Conservation (phyloP, 1,140 invertebrate species). For the Drosophila ogumai region DNA sequence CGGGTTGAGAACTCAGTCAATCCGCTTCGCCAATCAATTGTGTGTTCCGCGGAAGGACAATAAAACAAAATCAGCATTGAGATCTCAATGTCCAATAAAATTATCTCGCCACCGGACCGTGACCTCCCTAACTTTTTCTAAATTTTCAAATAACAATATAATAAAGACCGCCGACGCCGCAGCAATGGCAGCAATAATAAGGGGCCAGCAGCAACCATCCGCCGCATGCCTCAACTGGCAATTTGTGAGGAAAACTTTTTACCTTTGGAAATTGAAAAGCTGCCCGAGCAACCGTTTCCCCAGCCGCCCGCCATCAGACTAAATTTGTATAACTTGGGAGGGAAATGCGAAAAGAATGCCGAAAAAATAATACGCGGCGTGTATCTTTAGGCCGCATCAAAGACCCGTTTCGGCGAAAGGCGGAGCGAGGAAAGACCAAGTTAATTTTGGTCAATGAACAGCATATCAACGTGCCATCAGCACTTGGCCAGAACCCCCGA, state of each 20-base stretch:
- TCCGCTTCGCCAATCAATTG: conserved; percentile 22
- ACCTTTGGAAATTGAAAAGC: conserved; percentile 71
- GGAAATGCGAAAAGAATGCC: conserved; percentile 45
- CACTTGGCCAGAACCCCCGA: conserved; percentile 53
- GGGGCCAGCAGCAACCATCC: conserved; percentile 29
- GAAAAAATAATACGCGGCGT: conserved; percentile 43
- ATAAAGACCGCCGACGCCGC: conserved; percentile 33
- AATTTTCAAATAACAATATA: conserved; percentile 67
- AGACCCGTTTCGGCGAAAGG: conserved; percentile 20
- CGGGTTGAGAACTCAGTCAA: background rate
- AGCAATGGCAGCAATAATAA: conserved; percentile 17
- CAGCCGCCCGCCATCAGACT: conserved; percentile 46
- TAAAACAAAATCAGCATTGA: conserved; percentile 30
- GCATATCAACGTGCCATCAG: conserved; percentile 75
- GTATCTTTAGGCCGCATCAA: conserved; percentile 63
- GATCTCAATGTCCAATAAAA: conserved; percentile 48
- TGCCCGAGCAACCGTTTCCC: conserved; percentile 26
- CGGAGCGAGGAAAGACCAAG: conserved; percentile 38
- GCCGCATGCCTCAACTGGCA: conserved; percentile 58
- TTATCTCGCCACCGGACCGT: conserved; percentile 29
- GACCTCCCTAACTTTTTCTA: conserved; percentile 39
- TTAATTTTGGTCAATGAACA: conserved; percentile 82
- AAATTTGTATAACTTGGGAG: conserved; percentile 72
- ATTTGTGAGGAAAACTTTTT: conserved; percentile 70
- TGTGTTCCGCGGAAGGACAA: conserved; percentile 22